These are phyloP conservation scores for Ctenomys sociabilis DNA, from an alignment of 2,113 vertebrate species.

Conservation along the genomic window DNA sequence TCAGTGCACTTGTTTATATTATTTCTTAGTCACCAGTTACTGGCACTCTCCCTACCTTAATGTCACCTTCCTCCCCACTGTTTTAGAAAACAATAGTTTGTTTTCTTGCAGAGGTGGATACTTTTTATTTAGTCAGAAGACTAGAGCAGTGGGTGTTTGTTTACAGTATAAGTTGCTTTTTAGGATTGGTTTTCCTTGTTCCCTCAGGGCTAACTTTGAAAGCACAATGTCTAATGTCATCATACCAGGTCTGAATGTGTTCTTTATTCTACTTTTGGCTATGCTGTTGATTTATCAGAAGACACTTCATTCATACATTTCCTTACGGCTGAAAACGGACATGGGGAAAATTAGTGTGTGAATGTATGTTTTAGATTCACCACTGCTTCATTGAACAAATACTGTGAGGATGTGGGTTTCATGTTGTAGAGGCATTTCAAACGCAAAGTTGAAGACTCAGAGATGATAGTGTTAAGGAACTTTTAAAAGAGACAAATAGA, in stretches of 20 bases:
- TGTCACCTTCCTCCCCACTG: neutral
- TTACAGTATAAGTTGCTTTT: slow-evolving; percentile 56
- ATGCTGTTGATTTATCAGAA: slow-evolving; percentile 13
- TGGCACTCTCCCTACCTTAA: neutral
- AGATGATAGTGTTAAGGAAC: slow-evolving; percentile 20
- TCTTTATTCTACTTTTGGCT: slow-evolving; percentile 51
- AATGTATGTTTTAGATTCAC: neutral
- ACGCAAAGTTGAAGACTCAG: slow-evolving; percentile 6
- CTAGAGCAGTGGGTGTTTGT: slow-evolving; percentile 62
- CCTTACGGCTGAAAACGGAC: neutral
- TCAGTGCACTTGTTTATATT: neutral
- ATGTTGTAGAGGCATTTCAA: neutral
- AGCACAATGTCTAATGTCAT: slow-evolving; percentile 22
- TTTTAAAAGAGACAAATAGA: neutral
- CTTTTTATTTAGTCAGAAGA: slow-evolving; percentile 56
- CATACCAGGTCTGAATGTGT: slow-evolving; percentile 48
- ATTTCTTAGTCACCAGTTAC: neutral
- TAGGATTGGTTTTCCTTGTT: slow-evolving; percentile 54
- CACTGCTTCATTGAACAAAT: neutral
- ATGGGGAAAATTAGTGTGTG: neutral
- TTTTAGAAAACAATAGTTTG: slow-evolving; percentile 30
- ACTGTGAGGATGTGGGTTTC: neutral
- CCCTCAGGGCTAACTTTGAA: slow-evolving; percentile 47
- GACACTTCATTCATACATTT: slow-evolving; percentile 50
- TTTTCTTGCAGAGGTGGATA: slow-evolving; percentile 47